These are phyloP conservation scores for Dendrolimus punctatus DNA, from an alignment of 1,140 invertebrate species.

Conservation along the genomic window DNA sequence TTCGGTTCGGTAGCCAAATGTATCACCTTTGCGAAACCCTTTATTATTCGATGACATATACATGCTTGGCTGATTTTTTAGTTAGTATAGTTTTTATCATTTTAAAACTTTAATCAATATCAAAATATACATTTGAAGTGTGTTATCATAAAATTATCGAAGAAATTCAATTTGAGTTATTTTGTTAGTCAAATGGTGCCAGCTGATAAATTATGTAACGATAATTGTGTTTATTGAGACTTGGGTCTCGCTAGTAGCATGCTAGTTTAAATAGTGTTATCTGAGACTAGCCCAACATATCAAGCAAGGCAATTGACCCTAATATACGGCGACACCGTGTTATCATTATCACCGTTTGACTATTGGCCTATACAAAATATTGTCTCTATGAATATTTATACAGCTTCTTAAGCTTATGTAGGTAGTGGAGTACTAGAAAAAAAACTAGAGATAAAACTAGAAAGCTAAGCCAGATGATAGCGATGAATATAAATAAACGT, in stretches of 20 bases:
- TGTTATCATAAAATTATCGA: background rate
- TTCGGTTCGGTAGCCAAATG: no score
- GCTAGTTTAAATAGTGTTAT: constrained; percentile 39
- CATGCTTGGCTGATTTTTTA: no score
- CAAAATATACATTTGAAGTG: constrained; percentile 1
- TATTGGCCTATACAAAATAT: constrained; percentile 3
- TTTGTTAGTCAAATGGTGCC: constrained; percentile 12
- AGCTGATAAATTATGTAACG: constrained; percentile 17
- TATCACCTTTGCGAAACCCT: no score
- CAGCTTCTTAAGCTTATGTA: no score
- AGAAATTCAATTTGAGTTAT: constrained; percentile 3
- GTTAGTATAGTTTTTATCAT: no score
- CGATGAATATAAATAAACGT: background rate
- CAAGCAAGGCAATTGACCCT: constrained; percentile 44
- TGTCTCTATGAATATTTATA: background rate
- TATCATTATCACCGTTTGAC: constrained; percentile 36
- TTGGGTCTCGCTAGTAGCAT: constrained; percentile 15
- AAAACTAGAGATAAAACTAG: no score
- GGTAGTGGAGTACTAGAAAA: no score
- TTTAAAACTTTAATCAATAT: constrained; percentile 1
- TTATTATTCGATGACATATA: no score
- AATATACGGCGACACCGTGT: constrained; percentile 47
- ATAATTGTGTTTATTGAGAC: constrained; percentile 16
- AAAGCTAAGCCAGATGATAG: background rate
- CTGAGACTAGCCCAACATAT: constrained; percentile 36